Evolutionary conservation across 2,113 vertebrate species (phyloP), one percentile per base, ranked within the genome.

Genomic region (Malurus cyaneus): DNA sequence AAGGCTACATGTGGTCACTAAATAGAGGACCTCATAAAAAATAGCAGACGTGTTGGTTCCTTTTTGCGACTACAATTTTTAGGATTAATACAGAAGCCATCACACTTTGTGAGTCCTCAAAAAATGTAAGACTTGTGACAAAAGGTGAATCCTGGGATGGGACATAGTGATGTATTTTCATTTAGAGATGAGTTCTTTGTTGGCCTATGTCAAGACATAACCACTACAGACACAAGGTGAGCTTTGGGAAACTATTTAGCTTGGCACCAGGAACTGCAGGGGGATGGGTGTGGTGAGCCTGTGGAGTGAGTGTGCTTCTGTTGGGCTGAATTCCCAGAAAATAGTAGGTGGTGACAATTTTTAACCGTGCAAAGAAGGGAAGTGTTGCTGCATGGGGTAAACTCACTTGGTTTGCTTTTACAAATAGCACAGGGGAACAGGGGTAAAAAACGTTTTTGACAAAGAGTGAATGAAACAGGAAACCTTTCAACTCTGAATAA

Each of bases 371-470:
- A 54, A 36, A 70, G 28, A 70, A 69, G 72, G 44, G 53, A 71
- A 4, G 12, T 78, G 26, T 41, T 67, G 24, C 56, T 64, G 29
- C 3, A 5, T 47, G n/a, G 20, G 6, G 41, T 79, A 31, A 41
- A 76, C 46, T 14, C 14, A 4, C 15, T 79, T 79, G 57, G 31
- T 53, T 74, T 81, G 17, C 21, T 54, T 36, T 80, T 62, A 26
- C 12, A 70, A 77, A 50, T 12, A 65, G 44, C 15, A 25, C 5
- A 25, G 12, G 14, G 5, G 6, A 69, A 32, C 0, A 0, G 25
- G 32, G 11, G 5, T 31, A 70, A 60, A 80, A 74, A 79, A 61
- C 9, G 12, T 42, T 71, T 92, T 62, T 93, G 50, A 34, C 7
- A 59, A 76, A 19, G 60, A 69, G 11, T 4, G 72, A 64, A 56